Evolutionary conservation across 2,113 vertebrate species (phyloP).

Genomic region (Callipepla californica): DNA sequence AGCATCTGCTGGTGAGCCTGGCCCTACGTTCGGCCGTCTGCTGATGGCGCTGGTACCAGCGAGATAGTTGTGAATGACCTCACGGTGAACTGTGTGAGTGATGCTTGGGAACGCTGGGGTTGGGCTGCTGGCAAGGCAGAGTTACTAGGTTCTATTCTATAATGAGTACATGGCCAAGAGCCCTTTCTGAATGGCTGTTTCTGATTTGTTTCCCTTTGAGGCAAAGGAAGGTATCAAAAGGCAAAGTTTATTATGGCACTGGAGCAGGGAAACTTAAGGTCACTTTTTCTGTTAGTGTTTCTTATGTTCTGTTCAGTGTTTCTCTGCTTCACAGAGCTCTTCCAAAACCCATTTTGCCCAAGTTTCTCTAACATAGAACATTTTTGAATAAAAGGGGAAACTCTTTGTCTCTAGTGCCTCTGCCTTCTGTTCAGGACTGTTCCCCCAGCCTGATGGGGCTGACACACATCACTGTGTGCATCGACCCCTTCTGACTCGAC

Average conservation of each 20-base stretch:
- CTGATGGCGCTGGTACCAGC: neutral
- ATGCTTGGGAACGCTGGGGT: neutral
- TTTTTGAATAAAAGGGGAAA: neutral
- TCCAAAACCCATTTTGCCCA: neutral
- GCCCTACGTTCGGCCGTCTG: neutral
- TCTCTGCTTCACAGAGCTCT: neutral
- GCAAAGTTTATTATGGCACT: neutral
- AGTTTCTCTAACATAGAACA: neutral
- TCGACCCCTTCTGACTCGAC: neutral
- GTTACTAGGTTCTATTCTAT: neutral
- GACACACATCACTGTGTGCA: neutral
- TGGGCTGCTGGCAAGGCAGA: neutral
- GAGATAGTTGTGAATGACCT: neutral
- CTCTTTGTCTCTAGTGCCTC: neutral
- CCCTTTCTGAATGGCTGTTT: neutral
- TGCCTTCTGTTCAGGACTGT: neutral
- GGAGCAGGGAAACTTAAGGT: neutral
- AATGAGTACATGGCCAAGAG: neutral
- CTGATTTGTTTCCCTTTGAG: constrained; percentile 11
- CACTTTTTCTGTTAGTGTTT: neutral
- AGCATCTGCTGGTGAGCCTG: neutral
- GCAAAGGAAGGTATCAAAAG: neutral
- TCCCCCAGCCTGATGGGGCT: neutral
- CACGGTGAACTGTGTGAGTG: neutral
- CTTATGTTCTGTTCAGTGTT: neutral